phyloP scores from a whole-genome alignment of 2,888 invertebrate species.

The Eubasilissa splendida region DNA sequence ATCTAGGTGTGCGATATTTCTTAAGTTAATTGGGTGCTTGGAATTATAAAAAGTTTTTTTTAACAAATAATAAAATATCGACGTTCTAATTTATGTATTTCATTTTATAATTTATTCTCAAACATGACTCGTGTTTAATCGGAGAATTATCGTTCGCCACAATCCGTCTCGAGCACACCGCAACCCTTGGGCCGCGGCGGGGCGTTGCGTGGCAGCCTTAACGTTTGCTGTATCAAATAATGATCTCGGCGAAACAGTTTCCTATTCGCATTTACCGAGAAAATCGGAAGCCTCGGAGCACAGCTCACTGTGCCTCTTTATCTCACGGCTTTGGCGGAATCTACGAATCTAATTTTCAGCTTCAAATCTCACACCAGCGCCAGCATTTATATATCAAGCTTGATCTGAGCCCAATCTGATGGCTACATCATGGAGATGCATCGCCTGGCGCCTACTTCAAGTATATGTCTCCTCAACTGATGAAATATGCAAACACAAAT shows the following conservation, averaged over 20 bases:
- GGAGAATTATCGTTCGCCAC: conserved; percentile 11
- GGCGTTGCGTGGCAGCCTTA: neutral
- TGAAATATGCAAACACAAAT: no score
- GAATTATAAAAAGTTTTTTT: no score
- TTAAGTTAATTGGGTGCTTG: no score
- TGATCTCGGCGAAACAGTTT: conserved; percentile 12
- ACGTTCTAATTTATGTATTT: neutral
- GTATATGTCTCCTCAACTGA: no score
- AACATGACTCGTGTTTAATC: conserved; percentile 7
- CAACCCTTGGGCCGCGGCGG: neutral
- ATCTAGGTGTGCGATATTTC: no score
- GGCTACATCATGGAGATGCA: no score
- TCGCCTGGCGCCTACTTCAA: no score
- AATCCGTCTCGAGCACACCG: conserved; percentile 3
- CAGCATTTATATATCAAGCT: no score
- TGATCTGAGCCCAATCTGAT: no score
- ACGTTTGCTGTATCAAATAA: neutral
- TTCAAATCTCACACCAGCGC: neutral
- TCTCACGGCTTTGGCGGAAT: conserved; percentile 12
- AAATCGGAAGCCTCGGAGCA: neutral
- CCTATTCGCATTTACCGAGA: neutral
- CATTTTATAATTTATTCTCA: conserved; percentile 25
- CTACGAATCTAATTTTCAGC: conserved; percentile 19
- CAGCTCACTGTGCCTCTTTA: neutral
- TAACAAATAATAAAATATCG: no score